A percentile compares a stretch with the other conserved stretches of the same genome.
Evolutionary conservation across 2,797 vertebrate genomes (phyloP).

Genomic region (Acrossocheilus wenchowensis): DNA sequence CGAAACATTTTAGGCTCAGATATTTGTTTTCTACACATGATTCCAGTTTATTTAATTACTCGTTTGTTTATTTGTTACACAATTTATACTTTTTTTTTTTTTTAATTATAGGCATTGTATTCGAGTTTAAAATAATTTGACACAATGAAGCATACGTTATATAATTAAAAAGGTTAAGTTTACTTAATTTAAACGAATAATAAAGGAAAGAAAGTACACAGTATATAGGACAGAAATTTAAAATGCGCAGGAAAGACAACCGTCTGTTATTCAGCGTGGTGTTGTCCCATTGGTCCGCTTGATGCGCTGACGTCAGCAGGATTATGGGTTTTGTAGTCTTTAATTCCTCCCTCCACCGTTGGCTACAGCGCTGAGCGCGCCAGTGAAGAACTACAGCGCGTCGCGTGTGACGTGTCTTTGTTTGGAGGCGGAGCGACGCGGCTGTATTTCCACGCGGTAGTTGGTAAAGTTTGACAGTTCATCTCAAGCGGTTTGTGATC

Average conservation of each 20-base stretch:
- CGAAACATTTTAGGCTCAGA: background rate
- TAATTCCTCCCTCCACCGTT: accelerated
- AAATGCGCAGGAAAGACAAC: conserved; percentile 1
- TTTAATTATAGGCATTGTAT: background rate
- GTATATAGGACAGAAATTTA: background rate
- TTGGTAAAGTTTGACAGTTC: conserved; percentile 58
- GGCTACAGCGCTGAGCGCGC: accelerated
- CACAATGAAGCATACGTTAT: background rate
- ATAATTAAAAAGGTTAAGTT: background rate
- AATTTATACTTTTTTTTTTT: background rate
- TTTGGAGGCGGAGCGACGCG: conserved; percentile 64
- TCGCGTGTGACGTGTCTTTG: conserved; percentile 14
- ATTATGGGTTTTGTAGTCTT: conserved; percentile 70
- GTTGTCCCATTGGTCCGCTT: conserved; percentile 70
- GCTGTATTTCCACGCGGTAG: background rate
- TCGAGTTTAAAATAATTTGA: background rate
- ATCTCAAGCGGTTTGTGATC: conserved; percentile 2
- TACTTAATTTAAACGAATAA: background rate
- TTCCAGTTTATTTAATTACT: background rate
- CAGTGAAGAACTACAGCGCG: conserved; percentile 65
- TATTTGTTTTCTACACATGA: background rate
- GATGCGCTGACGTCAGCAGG: accelerated
- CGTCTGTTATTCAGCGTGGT: conserved; percentile 71
- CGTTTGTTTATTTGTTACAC: background rate
- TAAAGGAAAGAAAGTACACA: background rate